Evolutionary conservation across 2,113 vertebrate species (phyloP).

Genomic region (Microtus montanus): DNA sequence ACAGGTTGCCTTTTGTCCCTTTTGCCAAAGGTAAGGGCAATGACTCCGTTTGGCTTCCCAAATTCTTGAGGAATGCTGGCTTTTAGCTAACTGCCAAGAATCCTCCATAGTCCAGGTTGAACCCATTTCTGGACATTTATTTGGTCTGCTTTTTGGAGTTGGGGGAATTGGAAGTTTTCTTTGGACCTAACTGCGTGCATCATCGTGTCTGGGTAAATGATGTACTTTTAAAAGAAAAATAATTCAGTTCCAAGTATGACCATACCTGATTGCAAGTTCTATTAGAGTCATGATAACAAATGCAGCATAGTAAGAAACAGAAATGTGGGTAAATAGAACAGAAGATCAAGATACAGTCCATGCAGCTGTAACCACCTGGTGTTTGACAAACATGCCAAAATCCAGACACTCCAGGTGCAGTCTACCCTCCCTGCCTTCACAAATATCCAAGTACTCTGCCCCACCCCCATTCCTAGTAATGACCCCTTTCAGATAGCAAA

Average conservation of each 20-base stretch:
- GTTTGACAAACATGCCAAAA: neutral
- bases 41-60: neutral
- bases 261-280: neutral
- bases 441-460: neutral
- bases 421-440: neutral
- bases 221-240: neutral
- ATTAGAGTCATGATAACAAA: neutral
- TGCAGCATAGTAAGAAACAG: neutral
- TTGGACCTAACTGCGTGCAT: neutral
- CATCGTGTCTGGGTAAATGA: neutral
- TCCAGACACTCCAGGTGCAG: no score
- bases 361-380: neutral
- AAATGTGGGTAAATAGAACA: neutral
- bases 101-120: neutral
- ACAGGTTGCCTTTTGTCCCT: neutral
- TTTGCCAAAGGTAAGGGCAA: neutral
- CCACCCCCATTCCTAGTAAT: neutral
- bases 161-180: neutral
- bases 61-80: neutral
- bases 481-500: neutral
- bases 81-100: neutral
- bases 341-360: neutral
- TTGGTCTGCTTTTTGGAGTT: neutral
- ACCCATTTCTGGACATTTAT: neutral
- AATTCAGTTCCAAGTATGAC: neutral